Conservation (phyloP, 2,797 vertebrate species). For the Cichlasoma orientale region DNA sequence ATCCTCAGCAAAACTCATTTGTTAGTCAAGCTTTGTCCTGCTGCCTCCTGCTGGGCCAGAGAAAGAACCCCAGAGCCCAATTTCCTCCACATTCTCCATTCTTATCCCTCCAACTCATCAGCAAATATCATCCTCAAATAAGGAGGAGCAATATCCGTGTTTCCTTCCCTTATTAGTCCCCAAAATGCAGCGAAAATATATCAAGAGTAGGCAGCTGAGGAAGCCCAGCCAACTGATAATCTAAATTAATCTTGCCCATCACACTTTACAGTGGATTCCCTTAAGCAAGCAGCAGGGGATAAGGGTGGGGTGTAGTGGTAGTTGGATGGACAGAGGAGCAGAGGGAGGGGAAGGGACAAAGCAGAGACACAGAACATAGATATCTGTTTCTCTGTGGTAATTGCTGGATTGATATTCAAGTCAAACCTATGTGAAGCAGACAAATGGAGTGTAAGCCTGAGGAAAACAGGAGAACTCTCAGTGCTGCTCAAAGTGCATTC, state of each 20-base stretch:
- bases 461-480: neutral
- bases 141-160: constrained; percentile 54
- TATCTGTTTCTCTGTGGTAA: constrained; percentile 52
- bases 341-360: constrained; percentile 1
- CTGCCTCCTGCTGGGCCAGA: constrained; percentile 72
- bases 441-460: constrained; percentile 17
- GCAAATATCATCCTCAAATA: constrained; percentile 65
- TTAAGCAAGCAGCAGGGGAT: constrained; percentile 45
- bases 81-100: constrained; percentile 69
- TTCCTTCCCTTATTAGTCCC: constrained; percentile 75
- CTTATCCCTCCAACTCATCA: constrained; percentile 76
- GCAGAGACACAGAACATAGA: constrained; percentile 18
- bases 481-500: neutral
- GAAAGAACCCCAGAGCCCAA: constrained; percentile 60
- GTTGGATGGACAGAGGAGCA: neutral
- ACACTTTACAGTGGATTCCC: constrained; percentile 56
- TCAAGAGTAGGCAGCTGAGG: constrained; percentile 27
- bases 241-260: constrained; percentile 81
- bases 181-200: constrained; percentile 62
- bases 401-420: constrained; percentile 69
- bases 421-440: constrained; percentile 44
- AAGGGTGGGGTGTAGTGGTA: neutral
- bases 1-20: constrained; percentile 82
- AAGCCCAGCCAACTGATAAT: constrained; percentile 74
- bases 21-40: constrained; percentile 76